These are phyloP conservation scores for Caenorhabditis latens DNA, from an alignment of 1,140 invertebrate genomes.

Conservation along the genomic window DNA sequence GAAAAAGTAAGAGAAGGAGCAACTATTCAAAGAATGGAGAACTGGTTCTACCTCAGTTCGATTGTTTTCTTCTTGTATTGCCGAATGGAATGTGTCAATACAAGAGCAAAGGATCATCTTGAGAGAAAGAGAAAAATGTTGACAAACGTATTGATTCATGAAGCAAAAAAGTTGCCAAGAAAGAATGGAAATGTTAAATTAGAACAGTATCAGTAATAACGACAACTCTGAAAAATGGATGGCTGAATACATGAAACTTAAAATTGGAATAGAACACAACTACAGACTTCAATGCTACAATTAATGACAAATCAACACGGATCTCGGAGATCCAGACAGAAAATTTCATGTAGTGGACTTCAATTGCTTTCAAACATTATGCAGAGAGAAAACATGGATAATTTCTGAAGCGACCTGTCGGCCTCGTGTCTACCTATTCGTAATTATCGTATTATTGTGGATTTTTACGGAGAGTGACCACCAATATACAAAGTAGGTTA, in stretches of 20 bases:
- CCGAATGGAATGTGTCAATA: constrained; percentile 39
- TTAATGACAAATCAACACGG: too few relatives aligned
- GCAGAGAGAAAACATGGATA: not conserved
- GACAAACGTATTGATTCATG: not conserved
- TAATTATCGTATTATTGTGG: constrained; percentile 54
- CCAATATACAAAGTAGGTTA: constrained; percentile 51
- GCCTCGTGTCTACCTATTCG: constrained; percentile 35
- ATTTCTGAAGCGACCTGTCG: constrained; percentile 18
- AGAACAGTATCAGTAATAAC: not conserved
- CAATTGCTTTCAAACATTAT: too few relatives aligned
- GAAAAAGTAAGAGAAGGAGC: constrained; percentile 30
- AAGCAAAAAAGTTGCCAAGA: not conserved
- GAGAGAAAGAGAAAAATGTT: constrained; percentile 3
- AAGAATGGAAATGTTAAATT: not conserved
- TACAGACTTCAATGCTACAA: too few relatives aligned
- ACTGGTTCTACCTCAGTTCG: not conserved
- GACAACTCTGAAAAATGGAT: too few relatives aligned
- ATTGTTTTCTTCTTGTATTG: not conserved
- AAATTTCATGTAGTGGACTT: too few relatives aligned
- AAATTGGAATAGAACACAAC: too few relatives aligned
- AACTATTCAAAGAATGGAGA: constrained; percentile 12
- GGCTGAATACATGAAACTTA: too few relatives aligned
- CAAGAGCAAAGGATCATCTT: constrained; percentile 51
- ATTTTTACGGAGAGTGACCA: constrained; percentile 39
- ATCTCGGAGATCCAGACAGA: too few relatives aligned